Base-by-base conservation (phyloP, 2,113 vertebrate genomes). In the Sinocyclocheilus anophthalmus region DNA sequence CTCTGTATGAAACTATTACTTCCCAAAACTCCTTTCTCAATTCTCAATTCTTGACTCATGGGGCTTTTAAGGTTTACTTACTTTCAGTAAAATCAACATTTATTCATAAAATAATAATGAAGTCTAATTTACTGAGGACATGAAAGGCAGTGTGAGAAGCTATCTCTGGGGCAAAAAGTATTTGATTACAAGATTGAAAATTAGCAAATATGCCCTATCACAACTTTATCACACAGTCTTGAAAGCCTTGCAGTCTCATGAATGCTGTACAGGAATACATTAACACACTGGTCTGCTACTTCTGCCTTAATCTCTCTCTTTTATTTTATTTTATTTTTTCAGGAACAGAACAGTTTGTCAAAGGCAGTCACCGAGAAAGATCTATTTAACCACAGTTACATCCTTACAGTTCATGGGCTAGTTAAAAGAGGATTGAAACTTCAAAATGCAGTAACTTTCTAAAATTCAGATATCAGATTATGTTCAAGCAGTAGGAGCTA, bases 401-500 rank as follows among this genome's bases (percentile, higher is more conserved):
- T 65, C 39, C 18, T 48, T 81, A 67, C n/a, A 5, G 37, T 18
- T 14, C 18, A 24, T n/a, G 2, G 8, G 14, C 22, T 63, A 30
- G 70, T 75, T 57, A 20, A 22, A 84, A 50, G 16, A 76, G 18
- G 13, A 69, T 33, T 45, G 37, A 57, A 12, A 50, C n/a, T 22
- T 77, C 9, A 33, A 86, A 57, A 69, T 57, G 22, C 24, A 33
- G 59, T 24, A 2, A 45, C 61, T 59, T 18, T 76, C 11, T 7
- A 72, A 39, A 73, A 18, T 70, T 76, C 24, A 50, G 61, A 78
- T 78, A 53, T 72, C 48, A 67, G 18, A 26, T 33, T 20, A 39
- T 63, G 63, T 24, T 69, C 16, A 30, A 22, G 33, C 81, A 70
- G 87, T 24, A 55, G 42, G 63, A 63, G 30, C 45, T 69, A 86